These are phyloP conservation scores for Sisyra nigra DNA, from an alignment of 2,888 invertebrate genomes.

Conservation along the genomic window DNA sequence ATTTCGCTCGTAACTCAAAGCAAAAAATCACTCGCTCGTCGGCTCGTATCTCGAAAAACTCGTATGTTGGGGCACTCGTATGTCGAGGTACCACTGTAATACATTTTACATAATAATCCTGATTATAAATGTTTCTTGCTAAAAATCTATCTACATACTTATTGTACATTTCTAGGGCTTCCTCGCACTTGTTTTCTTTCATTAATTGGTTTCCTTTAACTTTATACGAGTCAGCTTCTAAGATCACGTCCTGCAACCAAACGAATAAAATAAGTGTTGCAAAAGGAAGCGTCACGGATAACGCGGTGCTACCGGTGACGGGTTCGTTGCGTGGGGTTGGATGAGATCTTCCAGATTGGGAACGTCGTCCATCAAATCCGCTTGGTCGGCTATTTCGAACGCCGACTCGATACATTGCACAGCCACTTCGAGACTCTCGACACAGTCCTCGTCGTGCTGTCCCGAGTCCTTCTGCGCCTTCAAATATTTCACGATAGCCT, in stretches of 20 bases:
- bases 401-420: slow-evolving; percentile 88
- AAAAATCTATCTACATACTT: slow-evolving; percentile 28
- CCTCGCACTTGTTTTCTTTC: slow-evolving; percentile 63
- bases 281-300: too few relatives aligned
- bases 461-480: slow-evolving; percentile 6
- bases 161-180: slow-evolving; percentile 72
- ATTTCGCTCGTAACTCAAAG: too few relatives aligned
- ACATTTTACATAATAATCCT: background rate
- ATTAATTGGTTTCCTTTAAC: slow-evolving; percentile 79
- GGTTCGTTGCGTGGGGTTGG: slow-evolving; percentile 3
- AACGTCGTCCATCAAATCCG: background rate
- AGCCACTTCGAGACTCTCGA: slow-evolving; percentile 81
- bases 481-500: too few relatives aligned
- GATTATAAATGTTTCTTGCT: background rate
- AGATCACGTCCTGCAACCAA: slow-evolving; percentile 13
- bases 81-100: too few relatives aligned
- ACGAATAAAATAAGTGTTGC: background rate
- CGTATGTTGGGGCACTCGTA: too few relatives aligned
- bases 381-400: slow-evolving; percentile 43
- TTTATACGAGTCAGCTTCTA: slow-evolving; percentile 70
- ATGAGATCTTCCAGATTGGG: slow-evolving; percentile 5
- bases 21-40: too few relatives aligned
- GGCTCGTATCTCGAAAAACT: too few relatives aligned
- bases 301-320: slow-evolving; percentile 5
- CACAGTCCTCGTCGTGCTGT: slow-evolving; percentile 21